These are phyloP conservation scores for Uloborus plumipes DNA, from an alignment of 2,888 invertebrate species.

Conservation along the genomic window DNA sequence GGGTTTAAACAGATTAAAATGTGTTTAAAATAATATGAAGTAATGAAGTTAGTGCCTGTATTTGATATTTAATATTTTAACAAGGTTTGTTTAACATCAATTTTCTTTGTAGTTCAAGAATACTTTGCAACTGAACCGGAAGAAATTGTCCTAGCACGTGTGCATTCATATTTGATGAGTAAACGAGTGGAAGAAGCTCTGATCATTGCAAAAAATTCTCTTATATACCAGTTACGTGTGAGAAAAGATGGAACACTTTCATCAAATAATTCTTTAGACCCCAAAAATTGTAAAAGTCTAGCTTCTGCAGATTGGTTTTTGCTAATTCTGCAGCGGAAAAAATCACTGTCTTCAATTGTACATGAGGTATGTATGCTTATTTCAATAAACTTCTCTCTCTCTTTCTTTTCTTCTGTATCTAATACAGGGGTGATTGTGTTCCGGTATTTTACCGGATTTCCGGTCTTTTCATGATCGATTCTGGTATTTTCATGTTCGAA, in stretches of 20 bases:
- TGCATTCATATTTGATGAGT: constrained; percentile 17
- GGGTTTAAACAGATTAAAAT: no score
- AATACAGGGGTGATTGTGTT: no score
- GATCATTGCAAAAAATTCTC: constrained; percentile 27
- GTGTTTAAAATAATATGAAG: no score
- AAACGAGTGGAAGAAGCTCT: not conserved
- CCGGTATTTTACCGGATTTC: no score
- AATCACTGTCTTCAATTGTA: constrained; percentile 2
- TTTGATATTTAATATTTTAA: not conserved
- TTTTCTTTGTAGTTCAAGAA: constrained; percentile 33
- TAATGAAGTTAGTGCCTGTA: no score
- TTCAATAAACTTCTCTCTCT: not conserved
- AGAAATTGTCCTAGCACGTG: constrained; percentile 47
- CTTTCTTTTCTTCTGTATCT: no score
- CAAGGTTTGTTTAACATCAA: not conserved
- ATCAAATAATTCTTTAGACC: not conserved
- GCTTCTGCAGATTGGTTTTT: constrained; percentile 51
- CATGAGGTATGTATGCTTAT: constrained; percentile 27
- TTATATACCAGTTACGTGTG: constrained; percentile 36
- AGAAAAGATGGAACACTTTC: not conserved
- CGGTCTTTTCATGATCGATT: no score
- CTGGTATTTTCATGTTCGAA: no score
- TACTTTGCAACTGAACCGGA: constrained; percentile 48
- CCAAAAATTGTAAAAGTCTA: constrained; percentile 1
- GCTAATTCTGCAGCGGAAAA: constrained; percentile 18